Evolutionary conservation across 2,888 invertebrate genomes (phyloP).

Genomic region (Mystacides longicornis): DNA sequence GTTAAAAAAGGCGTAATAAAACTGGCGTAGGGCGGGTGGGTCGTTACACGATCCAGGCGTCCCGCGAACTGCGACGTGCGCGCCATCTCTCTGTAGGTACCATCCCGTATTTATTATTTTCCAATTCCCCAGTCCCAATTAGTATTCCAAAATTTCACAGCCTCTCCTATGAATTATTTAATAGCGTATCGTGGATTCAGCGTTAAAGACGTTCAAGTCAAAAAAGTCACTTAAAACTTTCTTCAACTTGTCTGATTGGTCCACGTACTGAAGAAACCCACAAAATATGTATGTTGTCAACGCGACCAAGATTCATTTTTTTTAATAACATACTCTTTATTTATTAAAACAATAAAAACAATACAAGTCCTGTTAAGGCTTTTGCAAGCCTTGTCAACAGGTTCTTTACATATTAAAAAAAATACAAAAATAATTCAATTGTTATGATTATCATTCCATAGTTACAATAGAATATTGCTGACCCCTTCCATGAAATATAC

Average conservation of each 20-base stretch:
- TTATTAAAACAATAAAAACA: background rate
- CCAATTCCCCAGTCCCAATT: background rate
- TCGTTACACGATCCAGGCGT: too few relatives aligned
- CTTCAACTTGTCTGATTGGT: background rate
- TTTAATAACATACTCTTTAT: background rate
- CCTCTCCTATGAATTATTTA: conserved; percentile 4
- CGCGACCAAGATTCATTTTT: background rate
- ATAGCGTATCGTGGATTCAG: background rate
- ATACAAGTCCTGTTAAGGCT: background rate
- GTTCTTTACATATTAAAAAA: too few relatives aligned
- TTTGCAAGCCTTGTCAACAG: too few relatives aligned
- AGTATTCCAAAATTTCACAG: conserved; percentile 2
- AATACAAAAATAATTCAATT: too few relatives aligned
- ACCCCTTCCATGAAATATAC: too few relatives aligned
- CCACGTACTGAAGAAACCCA: too few relatives aligned
- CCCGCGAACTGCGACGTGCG: too few relatives aligned
- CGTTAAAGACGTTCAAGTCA: background rate
- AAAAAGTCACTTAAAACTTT: background rate
- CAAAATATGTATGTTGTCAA: background rate
- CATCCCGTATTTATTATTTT: conserved; percentile 3
- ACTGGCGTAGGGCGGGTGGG: too few relatives aligned
- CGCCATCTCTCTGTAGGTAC: background rate
- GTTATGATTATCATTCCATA: too few relatives aligned
- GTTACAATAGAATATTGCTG: too few relatives aligned
- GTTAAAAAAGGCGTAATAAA: too few relatives aligned